Evolutionary conservation across 2,888 invertebrate species (phyloP), one percentile per base, ranked within the genome.

Genomic region (Caenorhabditis panamensis): DNA sequence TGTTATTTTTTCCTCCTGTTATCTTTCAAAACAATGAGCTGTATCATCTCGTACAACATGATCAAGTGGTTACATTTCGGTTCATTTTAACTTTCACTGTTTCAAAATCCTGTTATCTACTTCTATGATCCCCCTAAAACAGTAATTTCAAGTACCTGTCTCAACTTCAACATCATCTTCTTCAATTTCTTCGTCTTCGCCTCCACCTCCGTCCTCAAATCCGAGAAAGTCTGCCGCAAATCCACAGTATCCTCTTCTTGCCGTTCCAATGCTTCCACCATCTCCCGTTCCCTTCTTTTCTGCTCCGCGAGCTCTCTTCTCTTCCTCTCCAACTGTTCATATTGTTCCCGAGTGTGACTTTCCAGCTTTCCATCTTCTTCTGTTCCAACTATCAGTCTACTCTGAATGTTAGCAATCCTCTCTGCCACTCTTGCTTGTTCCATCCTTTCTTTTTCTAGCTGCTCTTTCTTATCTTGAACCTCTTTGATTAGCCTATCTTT

Each of bases 151-250:
- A 5, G 5, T 28, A 58, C 66, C 63, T 83, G 79, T 82, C 79
- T 68, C 58, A 95, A 93, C 92, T 96, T 96, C 18, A 94, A 93
- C 90, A 95, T 95, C 90, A 97, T 87, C 76, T 96, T 96, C 90
- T 96, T 95, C 68, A 97, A 92, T 92, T 97, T 96, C 89, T 95
- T 95, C 26, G 96, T 95, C 92, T 98, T 99, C 73, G 96, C 94
- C 91, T 99, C 98, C 1, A 98, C 96, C 92, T 98, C 97, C 91
- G 97, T 97, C 91, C 97, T 96, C 72, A 99, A 92, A 63, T 95
- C 95, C 9, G 95, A 94, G 90, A 95, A 97, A 0, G 96, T 97
- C 90, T 95, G 95, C 73, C 95, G 94, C 69, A 98, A 94, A 90
- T 95, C 96, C 61, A 95, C 93, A 16, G 96, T 95, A 18, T 95